Evolutionary conservation across 1,140 invertebrate species (phyloP), one percentile per base, ranked within the genome.

Genomic region (Galleria mellonella): DNA sequence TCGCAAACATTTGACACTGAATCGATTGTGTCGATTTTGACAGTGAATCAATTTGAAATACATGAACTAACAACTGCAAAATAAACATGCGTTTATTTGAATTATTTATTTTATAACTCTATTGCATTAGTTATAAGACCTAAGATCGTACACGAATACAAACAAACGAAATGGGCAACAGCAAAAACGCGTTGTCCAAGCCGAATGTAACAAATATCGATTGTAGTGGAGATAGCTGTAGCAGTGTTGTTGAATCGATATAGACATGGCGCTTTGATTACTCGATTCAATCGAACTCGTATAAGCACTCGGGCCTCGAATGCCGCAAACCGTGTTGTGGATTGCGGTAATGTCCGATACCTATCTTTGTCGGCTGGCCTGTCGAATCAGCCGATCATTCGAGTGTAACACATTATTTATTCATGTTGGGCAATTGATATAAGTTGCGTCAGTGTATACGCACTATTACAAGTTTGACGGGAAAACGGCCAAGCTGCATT

Each of bases 241-340:
- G 63, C 69, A 43, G 60, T 64, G 76, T 77, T 75, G 73, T 79
- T 73, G 73, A 72, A 83, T 81, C 73, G 73, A 75, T 79, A 75
- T 61, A 67, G 73, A 83, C 79, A 81, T 67, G 76, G 62, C 49
- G 73, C 72, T 73, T 76, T 82, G 81, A 84, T 84, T 82, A 75
- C 58, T 72, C 64, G 75, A 74, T 82, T 83, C 65, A 72, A 77
- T 76, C 74, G 60, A 59, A 71, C 60, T 64, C 62, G 69, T 69
- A 68, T 66, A 60, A 56, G 57, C 53, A 59, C 54, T 62, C 44
- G 48, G 62, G 43, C 54, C 51, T 66, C 45, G 45, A 62, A 53
- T 55, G 58, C 64, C 49, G 56, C 64, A 51, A 53, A 59, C 53
- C 69, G 43, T 70, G 67, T 72, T 64, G 62, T 58, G 62, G 54